Percentiles rank a stretch among this genome's conserved stretches.
These are phyloP conservation scores for Etheostoma perlongum DNA, from an alignment of 2,797 vertebrate species.

Conservation along the genomic window DNA sequence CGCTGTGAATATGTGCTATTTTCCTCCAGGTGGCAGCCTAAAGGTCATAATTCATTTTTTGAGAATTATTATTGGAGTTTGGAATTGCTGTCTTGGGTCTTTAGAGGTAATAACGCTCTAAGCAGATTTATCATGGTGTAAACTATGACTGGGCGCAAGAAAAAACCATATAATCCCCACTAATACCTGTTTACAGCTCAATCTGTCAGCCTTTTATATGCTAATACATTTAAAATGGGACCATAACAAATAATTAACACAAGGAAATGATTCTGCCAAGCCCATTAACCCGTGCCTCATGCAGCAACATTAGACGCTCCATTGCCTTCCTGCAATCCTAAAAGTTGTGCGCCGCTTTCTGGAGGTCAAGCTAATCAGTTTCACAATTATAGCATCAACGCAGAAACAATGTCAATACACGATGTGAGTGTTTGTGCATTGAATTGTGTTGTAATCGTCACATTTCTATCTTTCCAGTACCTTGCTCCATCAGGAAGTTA, in stretches of 20 bases:
- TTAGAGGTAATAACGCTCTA: slow-evolving; percentile 31
- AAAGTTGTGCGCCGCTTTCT: slow-evolving; percentile 54
- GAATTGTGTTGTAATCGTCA: slow-evolving; percentile 37
- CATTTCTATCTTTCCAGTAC: slow-evolving; percentile 29
- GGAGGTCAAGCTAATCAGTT: slow-evolving; percentile 65
- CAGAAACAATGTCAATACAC: slow-evolving; percentile 36
- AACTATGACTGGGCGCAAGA: slow-evolving; percentile 59
- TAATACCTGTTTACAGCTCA: slow-evolving; percentile 70
- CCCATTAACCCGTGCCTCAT: slow-evolving; percentile 70
- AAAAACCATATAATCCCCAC: slow-evolving; percentile 63
- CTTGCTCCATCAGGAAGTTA: slow-evolving; percentile 33
- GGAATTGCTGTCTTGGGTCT: slow-evolving; percentile 19
- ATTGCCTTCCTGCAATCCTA: slow-evolving; percentile 44
- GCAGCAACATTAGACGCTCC: slow-evolving; percentile 49
- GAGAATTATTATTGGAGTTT: slow-evolving; percentile 28
- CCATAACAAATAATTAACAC: slow-evolving; percentile 72
- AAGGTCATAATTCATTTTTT: slow-evolving; percentile 24
- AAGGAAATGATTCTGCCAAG: slow-evolving; percentile 64
- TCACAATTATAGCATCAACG: slow-evolving; percentile 59
- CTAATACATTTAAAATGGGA: slow-evolving; percentile 71
- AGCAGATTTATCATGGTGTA: slow-evolving; percentile 63
- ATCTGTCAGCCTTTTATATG: slow-evolving; percentile 58
- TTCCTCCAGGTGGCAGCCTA: slow-evolving; percentile 12
- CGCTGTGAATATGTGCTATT: not conserved
- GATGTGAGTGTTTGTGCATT: slow-evolving; percentile 26